phyloP scores from a whole-genome alignment of 2,888 invertebrate species.

The Drosophila anomalata region DNA sequence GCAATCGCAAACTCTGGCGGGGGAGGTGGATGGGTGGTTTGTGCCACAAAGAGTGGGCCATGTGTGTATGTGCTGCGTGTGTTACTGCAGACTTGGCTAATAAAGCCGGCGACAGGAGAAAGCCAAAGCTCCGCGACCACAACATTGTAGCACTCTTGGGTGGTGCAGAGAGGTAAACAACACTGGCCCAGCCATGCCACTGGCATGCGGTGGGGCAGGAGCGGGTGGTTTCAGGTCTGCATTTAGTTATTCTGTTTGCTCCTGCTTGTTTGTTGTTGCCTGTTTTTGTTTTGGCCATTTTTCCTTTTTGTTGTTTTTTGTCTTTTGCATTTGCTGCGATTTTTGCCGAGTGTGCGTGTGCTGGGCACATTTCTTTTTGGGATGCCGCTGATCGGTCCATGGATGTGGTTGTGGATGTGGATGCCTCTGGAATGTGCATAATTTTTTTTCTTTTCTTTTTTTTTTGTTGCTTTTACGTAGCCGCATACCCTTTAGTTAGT shows the following conservation, averaged over 20 bases:
- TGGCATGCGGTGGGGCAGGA: not conserved
- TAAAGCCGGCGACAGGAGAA: conserved; percentile 81
- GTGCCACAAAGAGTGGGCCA: conserved; percentile 25
- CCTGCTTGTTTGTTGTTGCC: conserved; percentile 35
- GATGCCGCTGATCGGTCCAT: conserved; percentile 62
- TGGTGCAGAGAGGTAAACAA: conserved; percentile 42
- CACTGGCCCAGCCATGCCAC: not conserved
- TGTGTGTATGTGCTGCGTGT: not conserved
- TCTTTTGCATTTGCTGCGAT: conserved; percentile 59
- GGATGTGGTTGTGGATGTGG: conserved; percentile 38
- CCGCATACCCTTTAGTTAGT: conserved; percentile 1
- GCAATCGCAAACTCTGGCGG: conserved; percentile 56
- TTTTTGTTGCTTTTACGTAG: conserved; percentile 42
- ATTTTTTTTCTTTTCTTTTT: conserved; percentile 59
- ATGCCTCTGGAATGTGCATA: conserved; percentile 69
- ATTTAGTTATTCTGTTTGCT: conserved; percentile 76
- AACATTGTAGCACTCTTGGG: conserved; percentile 70
- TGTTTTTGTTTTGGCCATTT: conserved; percentile 16
- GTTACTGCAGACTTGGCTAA: conserved; percentile 70
- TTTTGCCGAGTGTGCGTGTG: conserved; percentile 56
- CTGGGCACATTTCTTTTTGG: conserved; percentile 76
- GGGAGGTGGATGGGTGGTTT: conserved; percentile 6
- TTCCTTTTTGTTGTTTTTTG: conserved; percentile 6
- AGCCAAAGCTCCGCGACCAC: conserved; percentile 80
- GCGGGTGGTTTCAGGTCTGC: conserved; percentile 30